Base-by-base conservation (phyloP, 2,888 invertebrate species). In the Therioaphis trifolii region DNA sequence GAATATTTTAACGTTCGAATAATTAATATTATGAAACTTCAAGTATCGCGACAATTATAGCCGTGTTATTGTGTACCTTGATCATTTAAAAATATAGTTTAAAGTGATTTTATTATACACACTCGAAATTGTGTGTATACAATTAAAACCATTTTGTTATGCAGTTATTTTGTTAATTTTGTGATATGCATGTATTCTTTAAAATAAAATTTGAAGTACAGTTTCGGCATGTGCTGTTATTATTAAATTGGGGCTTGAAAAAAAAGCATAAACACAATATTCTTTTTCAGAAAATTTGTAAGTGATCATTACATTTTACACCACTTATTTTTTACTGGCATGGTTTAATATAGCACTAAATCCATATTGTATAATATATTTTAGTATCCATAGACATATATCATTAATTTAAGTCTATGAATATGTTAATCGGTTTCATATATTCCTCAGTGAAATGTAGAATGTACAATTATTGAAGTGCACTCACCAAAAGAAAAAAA, bases 1-100 rank as follows among this genome's bases (percentile, higher is more conserved):
- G n/a, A n/a, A n/a, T n/a, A n/a, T 72, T 72, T 72, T n/a, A 9
- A 71, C 29, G 72, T 72, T 72, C 72, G 35, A 72, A 49, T 72
- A 52, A 72, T 69, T 69, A 69, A 52, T 72, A 29, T 21, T 29
- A 72, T 27, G n/a, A 63, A 72, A 52, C 35, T 72, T 72, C 52
- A 52, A 72, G 49, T 72, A 52, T 29, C 72, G 69, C 43, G 43
- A 69, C 43, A 69, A 69, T 24, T 69, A 69, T 69, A 24, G 43
- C 43, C 43, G 24, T 69, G 24, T 69, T 69, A 40, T 69, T 69
- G 43, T 69, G 24, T 46, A 69, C 69, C 43, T 69, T 52, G 29
- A 21, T n/a, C 29, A n/a, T 72, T 72, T 35, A 49, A 72, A 27
- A n/a, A n/a, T 52, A 29, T 74, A 75, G 58, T 58, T 58, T 43